These are phyloP conservation scores for Clytia hemisphaerica DNA, from an alignment of 30 jellyfish, hydroid and myxozoan genomes.

Conservation along the genomic window DNA sequence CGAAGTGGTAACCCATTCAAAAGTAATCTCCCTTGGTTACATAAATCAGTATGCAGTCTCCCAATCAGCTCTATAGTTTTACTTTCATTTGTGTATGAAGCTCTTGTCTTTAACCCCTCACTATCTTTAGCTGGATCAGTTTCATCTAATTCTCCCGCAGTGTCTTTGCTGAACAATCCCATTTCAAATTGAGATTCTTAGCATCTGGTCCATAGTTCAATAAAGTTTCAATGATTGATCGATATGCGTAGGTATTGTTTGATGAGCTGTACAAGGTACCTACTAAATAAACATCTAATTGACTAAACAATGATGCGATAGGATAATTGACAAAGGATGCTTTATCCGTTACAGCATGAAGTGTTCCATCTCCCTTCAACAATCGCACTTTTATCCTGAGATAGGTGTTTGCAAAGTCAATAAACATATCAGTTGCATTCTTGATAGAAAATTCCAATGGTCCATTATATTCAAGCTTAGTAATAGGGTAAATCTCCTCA, in stretches of 20 bases:
- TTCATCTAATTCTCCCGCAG: too few species aligned
- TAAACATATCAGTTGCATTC: constrained; percentile 4
- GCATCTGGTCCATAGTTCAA: constrained; percentile 32
- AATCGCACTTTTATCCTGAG: not conserved
- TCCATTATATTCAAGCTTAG: not conserved
- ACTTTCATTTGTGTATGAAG: too few species aligned
- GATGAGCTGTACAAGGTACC: too few species aligned
- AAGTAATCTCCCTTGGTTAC: too few species aligned
- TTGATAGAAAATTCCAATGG: constrained; percentile 11
- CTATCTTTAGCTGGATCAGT: too few species aligned
- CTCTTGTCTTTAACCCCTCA: too few species aligned
- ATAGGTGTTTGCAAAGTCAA: constrained; percentile 4
- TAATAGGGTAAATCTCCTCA: constrained; percentile 14
- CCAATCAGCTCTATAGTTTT: too few species aligned
- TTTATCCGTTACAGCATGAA: not conserved
- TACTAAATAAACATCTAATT: constrained; percentile 27
- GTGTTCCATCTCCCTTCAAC: constrained; percentile 21
- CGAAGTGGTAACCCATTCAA: too few species aligned
- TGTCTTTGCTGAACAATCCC: constrained; percentile 2
- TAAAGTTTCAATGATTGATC: constrained; percentile 26
- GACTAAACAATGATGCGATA: constrained; percentile 2
- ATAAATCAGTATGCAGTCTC: too few species aligned
- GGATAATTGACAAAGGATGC: constrained; percentile 7
- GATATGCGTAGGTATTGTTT: constrained; percentile 13
- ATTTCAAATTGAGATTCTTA: constrained; percentile 8